Evolutionary conservation across 2,888 invertebrate genomes (phyloP).

Genomic region (Chorisops tibialis): DNA sequence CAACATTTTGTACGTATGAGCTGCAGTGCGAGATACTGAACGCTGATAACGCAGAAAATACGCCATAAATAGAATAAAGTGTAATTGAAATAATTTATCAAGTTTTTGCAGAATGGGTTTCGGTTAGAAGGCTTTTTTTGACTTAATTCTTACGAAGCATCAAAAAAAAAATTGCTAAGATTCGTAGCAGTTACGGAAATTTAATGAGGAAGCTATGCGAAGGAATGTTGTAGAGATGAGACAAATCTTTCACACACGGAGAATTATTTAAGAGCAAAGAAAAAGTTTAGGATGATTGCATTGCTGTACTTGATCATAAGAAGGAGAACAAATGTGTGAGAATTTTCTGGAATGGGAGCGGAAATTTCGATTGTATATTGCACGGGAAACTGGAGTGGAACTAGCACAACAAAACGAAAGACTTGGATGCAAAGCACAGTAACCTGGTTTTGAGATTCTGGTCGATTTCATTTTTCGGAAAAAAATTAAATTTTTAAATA

Average conservation of each 20-base stretch:
- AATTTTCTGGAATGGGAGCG: not conserved
- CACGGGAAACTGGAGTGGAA: not conserved
- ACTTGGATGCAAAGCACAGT: conserved; percentile 17
- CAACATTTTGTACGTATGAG: not conserved
- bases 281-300: not conserved
- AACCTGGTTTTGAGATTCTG: not conserved
- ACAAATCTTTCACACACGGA: not conserved
- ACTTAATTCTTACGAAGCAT: not conserved
- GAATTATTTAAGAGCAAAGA: not conserved
- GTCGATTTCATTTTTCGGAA: no score
- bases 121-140: not conserved
- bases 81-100: conserved; percentile 7
- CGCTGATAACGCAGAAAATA: not conserved
- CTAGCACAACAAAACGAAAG: conserved; percentile 7
- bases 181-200: conserved; percentile 8
- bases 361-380: not conserved
- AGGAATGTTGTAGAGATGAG: not conserved
- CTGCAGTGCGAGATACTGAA: not conserved
- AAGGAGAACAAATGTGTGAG: not conserved
- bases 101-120: not conserved
- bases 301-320: not conserved
- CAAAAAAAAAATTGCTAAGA: not conserved
- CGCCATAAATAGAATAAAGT: conserved; percentile 6
- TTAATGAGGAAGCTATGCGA: conserved; percentile 11
- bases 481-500: no score